Evolutionary conservation across 2,888 invertebrate species (phyloP), one percentile per base, ranked within the genome.

Genomic region (Brassicogethes aeneus): DNA sequence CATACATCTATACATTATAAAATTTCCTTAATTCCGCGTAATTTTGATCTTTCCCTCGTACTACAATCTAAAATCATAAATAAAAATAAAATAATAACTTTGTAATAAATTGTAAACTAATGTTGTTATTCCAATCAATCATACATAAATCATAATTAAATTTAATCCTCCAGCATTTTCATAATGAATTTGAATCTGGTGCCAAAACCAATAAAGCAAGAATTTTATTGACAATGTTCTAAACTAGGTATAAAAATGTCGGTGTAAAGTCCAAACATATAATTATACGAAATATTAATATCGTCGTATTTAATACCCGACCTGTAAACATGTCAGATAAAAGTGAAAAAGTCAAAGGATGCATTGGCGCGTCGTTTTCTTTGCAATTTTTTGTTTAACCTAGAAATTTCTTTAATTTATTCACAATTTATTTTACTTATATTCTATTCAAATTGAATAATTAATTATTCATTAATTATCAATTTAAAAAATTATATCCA

Each of bases 241-340:
- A 30, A 41, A 33, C 32, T 33, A 40, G 41, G 37, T 40, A 36
- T 42, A 46, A 48, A 44, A 43, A 44, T 37, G 42, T 46, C 41
- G 5, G 10, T 7, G 17, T 15, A n/a, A 46, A 43, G 39, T 37
- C 36, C 42, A 48, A 42, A 42, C 45, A 43, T 37, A 42, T 44
- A 44, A 46, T 48, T 46, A 46, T 41, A 15, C 13, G 17, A 14
- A 41, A 43, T 41, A 41, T 48, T 42, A 44, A 37, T 40, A 40
- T 23, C 31, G 17, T 37, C 36, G 43, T 45, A 43, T 46, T 49
- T 36, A 42, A 45, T 30, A 35, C 38, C 39, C 39, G 37, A n/a
- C 46, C 39, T 45, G 40, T 49, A 49, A 51, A 51, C 40, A 45
- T 49, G 49, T 37, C 51, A 51, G 44, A 49, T 51, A 45, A 51